Percentiles rank a stretch among this genome's conserved stretches.
Conservation (phyloP, 1,140 invertebrate species). For the Drosophila novamexicana region DNA sequence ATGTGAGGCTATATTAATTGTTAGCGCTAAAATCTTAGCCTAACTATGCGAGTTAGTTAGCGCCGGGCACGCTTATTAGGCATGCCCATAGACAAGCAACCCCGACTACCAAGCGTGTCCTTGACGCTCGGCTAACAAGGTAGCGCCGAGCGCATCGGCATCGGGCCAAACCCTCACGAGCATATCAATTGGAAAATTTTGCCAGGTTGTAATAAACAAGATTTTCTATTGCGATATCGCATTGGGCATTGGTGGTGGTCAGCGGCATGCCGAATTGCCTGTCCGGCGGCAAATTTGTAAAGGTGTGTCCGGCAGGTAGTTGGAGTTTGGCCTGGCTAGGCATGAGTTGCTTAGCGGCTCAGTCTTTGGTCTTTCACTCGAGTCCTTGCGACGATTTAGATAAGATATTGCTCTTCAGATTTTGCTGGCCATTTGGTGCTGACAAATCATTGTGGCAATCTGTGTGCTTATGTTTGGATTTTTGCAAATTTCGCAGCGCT, state of each 20-base stretch:
- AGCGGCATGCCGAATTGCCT: conserved; percentile 62
- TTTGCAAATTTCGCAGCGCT: conserved; percentile 69
- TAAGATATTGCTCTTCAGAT: conserved; percentile 54
- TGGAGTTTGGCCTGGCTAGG: conserved; percentile 14
- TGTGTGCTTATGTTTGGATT: conserved; percentile 46
- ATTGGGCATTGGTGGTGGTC: conserved; percentile 21
- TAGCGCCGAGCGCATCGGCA: conserved; percentile 58
- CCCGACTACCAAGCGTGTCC: conserved; percentile 50
- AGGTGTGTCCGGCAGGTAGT: conserved; percentile 42
- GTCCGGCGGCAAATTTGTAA: conserved; percentile 57
- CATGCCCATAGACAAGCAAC: background rate
- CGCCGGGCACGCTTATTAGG: conserved; percentile 76
- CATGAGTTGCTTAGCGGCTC: conserved; percentile 19
- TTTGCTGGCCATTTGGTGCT: conserved; percentile 52
- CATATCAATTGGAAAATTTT: conserved; percentile 76
- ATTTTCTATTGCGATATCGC: conserved; percentile 73
- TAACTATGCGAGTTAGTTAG: conserved; percentile 55
- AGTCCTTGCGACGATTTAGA: conserved; percentile 53
- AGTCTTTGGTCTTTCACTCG: conserved; percentile 19
- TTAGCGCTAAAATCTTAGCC: conserved; percentile 64
- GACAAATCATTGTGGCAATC: conserved; percentile 65
- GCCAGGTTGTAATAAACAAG: conserved; percentile 83
- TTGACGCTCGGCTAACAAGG: conserved; percentile 57
- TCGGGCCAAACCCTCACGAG: conserved; percentile 27
- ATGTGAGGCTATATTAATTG: conserved; percentile 50